Conservation (phyloP, 2,888 invertebrate genomes). For the Cephalotes varians region DNA sequence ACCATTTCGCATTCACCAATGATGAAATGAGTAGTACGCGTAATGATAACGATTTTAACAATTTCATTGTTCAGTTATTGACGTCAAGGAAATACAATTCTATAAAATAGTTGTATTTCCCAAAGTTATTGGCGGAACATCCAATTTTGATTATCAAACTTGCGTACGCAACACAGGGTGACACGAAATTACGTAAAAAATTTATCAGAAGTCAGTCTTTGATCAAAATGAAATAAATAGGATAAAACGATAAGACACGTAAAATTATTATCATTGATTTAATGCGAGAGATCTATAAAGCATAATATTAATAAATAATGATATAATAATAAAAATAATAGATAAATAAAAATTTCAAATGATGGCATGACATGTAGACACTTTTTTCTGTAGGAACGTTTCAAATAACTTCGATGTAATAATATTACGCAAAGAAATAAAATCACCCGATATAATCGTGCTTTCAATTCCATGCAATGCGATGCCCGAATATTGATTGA, state of each 20-base stretch:
- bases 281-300: neutral
- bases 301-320: neutral
- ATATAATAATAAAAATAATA: neutral
- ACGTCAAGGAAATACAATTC: conserved; percentile 16
- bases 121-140: conserved; percentile 35
- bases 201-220: conserved; percentile 20
- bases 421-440: neutral
- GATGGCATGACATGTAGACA: neutral
- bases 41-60: neutral
- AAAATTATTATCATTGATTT: neutral
- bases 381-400: neutral
- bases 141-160: conserved; percentile 19
- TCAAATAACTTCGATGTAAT: conserved; percentile 25
- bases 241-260: neutral
- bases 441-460: conserved; percentile 33
- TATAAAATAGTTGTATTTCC: conserved; percentile 17
- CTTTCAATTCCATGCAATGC: conserved; percentile 1
- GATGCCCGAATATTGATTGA: conserved; percentile 57
- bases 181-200: conserved; percentile 7
- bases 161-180: neutral
- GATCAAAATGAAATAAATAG: neutral
- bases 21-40: neutral
- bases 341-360: neutral
- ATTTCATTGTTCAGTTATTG: neutral
- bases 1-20: neutral